Percentiles rank a stretch among this genome's conserved stretches.
Evolutionary conservation across 2,797 vertebrate species (phyloP).

Genomic region (Fistularia tabacaria): DNA sequence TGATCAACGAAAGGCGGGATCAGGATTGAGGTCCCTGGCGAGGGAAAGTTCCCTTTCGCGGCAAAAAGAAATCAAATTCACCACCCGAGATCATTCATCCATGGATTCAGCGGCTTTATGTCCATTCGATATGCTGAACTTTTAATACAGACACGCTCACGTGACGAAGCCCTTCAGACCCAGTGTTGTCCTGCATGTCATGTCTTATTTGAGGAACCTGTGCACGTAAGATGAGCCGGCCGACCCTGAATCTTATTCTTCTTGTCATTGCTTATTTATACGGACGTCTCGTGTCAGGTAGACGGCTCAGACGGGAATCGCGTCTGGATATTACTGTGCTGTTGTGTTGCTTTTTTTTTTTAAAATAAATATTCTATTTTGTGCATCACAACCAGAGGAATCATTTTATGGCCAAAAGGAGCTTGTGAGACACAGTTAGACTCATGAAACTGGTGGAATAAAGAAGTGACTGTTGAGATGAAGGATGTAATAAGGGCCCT

Average conservation of each 20-base stretch:
- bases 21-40: too few relatives aligned
- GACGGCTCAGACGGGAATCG: slow-evolving; percentile 6
- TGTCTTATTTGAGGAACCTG: slow-evolving; percentile 43
- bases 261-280: slow-evolving; percentile 47
- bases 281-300: slow-evolving; percentile 27
- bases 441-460: too few relatives aligned
- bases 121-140: too few relatives aligned
- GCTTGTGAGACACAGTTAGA: too few relatives aligned
- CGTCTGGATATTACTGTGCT: slow-evolving; percentile 29
- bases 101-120: too few relatives aligned
- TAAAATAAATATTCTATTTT: slow-evolving; percentile 45
- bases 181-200: slow-evolving; percentile 30
- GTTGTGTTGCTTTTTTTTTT: slow-evolving; percentile 45
- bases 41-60: too few relatives aligned
- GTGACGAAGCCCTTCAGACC: neutral
- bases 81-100: too few relatives aligned
- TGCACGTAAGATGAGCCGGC: slow-evolving; percentile 34
- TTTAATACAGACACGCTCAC: neutral
- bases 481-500: too few relatives aligned
- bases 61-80: too few relatives aligned
- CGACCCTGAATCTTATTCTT: slow-evolving; percentile 37
- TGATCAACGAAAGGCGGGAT: too few relatives aligned
- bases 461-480: too few relatives aligned
- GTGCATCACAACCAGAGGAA: slow-evolving; percentile 22
- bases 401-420: neutral